Conservation (phyloP, 2,888 invertebrate genomes). For the Caradrina kadenii region DNA sequence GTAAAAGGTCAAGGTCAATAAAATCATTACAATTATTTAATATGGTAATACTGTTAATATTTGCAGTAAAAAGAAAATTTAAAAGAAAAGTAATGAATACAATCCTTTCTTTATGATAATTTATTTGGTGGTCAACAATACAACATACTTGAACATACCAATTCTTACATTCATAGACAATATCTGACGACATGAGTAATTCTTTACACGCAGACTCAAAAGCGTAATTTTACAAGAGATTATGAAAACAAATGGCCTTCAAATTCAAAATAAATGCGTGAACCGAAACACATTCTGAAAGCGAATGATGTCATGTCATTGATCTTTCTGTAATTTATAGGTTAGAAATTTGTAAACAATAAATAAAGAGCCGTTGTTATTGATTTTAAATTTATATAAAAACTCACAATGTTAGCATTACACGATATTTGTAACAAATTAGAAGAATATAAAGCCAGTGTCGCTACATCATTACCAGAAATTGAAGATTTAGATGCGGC, state of each 20-base stretch:
- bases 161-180: conserved; percentile 27
- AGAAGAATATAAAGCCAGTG: conserved; percentile 70
- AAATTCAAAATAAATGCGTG: conserved; percentile 7
- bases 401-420: conserved; percentile 56
- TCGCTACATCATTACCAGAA: conserved; percentile 74
- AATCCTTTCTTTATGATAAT: neutral
- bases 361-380: conserved; percentile 12
- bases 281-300: conserved; percentile 10
- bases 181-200: neutral
- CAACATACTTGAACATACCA: no score
- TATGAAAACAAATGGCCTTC: neutral
- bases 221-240: neutral
- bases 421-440: conserved; percentile 73
- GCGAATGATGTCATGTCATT: conserved; percentile 51
- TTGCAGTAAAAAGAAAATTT: neutral
- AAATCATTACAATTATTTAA: conserved; percentile 1
- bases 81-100: neutral
- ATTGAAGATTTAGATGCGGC: conserved; percentile 78
- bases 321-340: conserved; percentile 32
- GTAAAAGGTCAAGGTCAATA: conserved; percentile 73
- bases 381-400: conserved; percentile 3
- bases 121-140: no score
- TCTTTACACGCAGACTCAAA: conserved; percentile 19
- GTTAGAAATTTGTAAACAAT: conserved; percentile 53
- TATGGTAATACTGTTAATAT: neutral